Conservation (phyloP, 1,140 invertebrate species). For the Holcopasites calliopsidis region DNA sequence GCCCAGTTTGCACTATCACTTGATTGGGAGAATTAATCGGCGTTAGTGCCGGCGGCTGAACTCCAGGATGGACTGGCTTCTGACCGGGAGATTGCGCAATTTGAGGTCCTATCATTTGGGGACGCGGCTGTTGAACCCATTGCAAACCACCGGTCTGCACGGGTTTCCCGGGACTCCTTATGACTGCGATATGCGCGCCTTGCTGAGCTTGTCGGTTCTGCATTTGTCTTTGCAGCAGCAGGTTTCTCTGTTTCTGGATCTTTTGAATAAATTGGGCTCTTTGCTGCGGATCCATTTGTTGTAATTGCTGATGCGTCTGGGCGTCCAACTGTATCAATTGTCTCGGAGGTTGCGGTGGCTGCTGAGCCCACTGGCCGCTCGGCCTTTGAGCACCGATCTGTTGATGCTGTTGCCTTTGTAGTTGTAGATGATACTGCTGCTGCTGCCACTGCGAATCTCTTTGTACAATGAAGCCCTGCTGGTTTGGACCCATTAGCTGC, state of each 20-base stretch:
- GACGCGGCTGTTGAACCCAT: constrained; percentile 79
- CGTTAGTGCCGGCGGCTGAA: constrained; percentile 76
- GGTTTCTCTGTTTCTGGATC: constrained; percentile 85
- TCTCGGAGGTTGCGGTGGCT: constrained; percentile 78
- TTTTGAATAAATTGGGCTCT: constrained; percentile 88
- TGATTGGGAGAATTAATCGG: constrained; percentile 76
- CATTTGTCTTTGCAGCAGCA: constrained; percentile 80
- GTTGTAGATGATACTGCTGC: constrained; percentile 74
- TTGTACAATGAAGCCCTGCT: constrained; percentile 79
- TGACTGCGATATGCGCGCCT: constrained; percentile 79
- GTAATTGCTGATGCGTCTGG: constrained; percentile 89
- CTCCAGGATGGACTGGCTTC: constrained; percentile 73
- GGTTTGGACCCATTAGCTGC: constrained; percentile 76
- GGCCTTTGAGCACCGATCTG: constrained; percentile 75
- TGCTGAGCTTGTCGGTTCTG: constrained; percentile 80
- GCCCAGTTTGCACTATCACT: constrained; percentile 72
- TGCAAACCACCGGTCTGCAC: constrained; percentile 77
- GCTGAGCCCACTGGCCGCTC: constrained; percentile 76
- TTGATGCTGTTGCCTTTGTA: constrained; percentile 78
- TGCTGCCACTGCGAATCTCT: constrained; percentile 83
- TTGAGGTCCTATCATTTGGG: constrained; percentile 76
- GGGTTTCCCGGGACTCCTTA: constrained; percentile 77
- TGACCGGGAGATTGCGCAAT: constrained; percentile 68
- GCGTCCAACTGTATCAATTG: constrained; percentile 89
- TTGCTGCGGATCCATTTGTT: constrained; percentile 89